Conservation (phyloP, 1,140 invertebrate species). For the Latrodectus geometricus region DNA sequence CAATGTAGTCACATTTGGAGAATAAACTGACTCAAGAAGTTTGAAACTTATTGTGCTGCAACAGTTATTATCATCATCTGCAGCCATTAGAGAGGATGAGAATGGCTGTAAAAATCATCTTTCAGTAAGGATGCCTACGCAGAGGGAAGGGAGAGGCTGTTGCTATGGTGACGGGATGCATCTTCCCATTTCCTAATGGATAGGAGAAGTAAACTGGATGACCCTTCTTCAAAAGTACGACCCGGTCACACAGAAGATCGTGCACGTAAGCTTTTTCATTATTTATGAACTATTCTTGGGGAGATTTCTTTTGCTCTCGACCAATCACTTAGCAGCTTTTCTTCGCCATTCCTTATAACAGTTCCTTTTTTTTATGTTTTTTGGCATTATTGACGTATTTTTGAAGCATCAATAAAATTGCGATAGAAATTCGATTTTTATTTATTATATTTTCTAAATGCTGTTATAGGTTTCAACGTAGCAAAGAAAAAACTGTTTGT, state of each 20-base stretch:
- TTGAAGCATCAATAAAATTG: background rate
- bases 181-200: constrained; percentile 58
- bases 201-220: constrained; percentile 42
- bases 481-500: no score
- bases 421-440: background rate
- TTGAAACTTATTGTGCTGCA: no score
- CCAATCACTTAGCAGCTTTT: constrained; percentile 56
- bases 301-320: constrained; percentile 28
- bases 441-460: no score
- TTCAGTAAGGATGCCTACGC: background rate
- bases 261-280: constrained; percentile 58
- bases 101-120: background rate
- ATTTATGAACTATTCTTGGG: constrained; percentile 55
- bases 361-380: constrained; percentile 40
- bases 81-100: background rate
- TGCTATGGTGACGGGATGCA: constrained; percentile 44
- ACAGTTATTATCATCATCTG: background rate
- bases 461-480: no score
- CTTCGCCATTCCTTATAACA: background rate
- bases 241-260: constrained; percentile 18
- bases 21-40: no score
- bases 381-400: constrained; percentile 18
- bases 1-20: no score
- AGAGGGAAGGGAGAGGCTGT: constrained; percentile 20
- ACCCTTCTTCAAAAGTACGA: constrained; percentile 46